These are phyloP conservation scores for Pelosia muscerda DNA, from an alignment of 2,888 invertebrate genomes.

Conservation along the genomic window DNA sequence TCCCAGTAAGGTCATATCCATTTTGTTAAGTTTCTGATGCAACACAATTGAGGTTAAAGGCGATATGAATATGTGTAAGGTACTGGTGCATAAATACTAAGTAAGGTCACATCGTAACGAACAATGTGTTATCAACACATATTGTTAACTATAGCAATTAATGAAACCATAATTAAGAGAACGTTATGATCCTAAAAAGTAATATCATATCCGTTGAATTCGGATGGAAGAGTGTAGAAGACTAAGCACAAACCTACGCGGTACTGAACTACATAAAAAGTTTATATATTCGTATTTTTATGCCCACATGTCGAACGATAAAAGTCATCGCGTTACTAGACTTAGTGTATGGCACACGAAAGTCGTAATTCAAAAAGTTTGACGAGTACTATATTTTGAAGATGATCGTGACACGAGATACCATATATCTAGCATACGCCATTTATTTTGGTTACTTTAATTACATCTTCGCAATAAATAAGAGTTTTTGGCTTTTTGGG, in stretches of 20 bases:
- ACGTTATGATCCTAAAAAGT: slow-evolving; percentile 3
- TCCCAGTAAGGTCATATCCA: slow-evolving; percentile 78
- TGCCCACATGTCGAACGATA: slow-evolving; percentile 73
- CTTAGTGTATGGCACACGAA: slow-evolving; percentile 71
- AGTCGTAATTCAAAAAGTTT: slow-evolving; percentile 69
- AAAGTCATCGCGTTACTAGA: slow-evolving; percentile 62
- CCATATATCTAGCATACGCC: slow-evolving; percentile 31
- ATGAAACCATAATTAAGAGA: slow-evolving; percentile 20
- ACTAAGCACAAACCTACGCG: slow-evolving; percentile 66
- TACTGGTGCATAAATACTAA: slow-evolving; percentile 15
- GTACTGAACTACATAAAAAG: slow-evolving; percentile 51
- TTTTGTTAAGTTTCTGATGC: slow-evolving; percentile 43
- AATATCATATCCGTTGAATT: slow-evolving; percentile 58
- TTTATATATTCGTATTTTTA: slow-evolving; percentile 66
- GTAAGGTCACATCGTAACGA: slow-evolving; percentile 20
- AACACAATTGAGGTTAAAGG: slow-evolving; percentile 23
- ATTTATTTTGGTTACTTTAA: slow-evolving; percentile 7
- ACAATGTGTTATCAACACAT: slow-evolving; percentile 25
- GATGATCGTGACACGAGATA: slow-evolving; percentile 42
- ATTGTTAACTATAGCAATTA: neutral
- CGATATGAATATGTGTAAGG: slow-evolving; percentile 22
- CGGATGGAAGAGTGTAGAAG: slow-evolving; percentile 72
- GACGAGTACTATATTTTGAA: slow-evolving; percentile 29
- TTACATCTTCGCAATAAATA: neutral
- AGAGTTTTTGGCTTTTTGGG: neutral